Base-by-base conservation (phyloP, 2,113 vertebrate species). In the Thinocorus orbignyianus region DNA sequence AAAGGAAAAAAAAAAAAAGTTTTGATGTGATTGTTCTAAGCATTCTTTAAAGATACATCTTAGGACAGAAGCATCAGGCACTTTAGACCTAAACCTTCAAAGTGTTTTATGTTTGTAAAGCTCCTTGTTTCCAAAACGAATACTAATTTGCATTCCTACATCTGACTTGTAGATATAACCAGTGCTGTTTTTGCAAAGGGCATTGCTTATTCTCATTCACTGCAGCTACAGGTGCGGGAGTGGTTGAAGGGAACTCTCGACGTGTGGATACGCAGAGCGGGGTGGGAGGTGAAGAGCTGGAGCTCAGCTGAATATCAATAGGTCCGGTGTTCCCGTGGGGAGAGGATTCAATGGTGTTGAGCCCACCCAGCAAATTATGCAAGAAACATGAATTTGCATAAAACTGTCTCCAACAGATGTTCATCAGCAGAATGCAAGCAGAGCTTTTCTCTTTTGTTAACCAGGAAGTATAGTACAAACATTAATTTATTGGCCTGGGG, bases 331-430 rank as follows among this genome's bases (percentile, higher is more conserved):
- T 85, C 78, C 58, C 41, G 17, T 3, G 25, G 64, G 82, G 24
- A 79, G 44, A 82, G 31, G 85, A 76, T 33, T 87, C 62, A 70
- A 46, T 86, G 81, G 31, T 90, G 68, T 80, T 81, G 64, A 90
- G 68, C 80, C 79, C 64, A 66, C 95, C 88, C 55, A 88, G 76
- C 68, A 93, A 88, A 95, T 94, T 88, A 88, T 92, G 86, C 55
- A 80, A 77, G 76, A 83, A 82, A 83, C 24, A 30, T 72, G 13
- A 71, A 93, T 97, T 90, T 95, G 61, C 87, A 85, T 93, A 87
- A 84, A 86, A 95, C 84, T 74, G 19, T 76, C 71, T 82, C 52
- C 82, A 95, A 62, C 79, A 96, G 85, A 88, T 86, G 91, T 87
- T 97, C 88, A 68, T 90, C 92, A 81, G n/a, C 20, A 79, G 48